phyloP scores from a whole-genome alignment of 2,113 vertebrate species.

The Gopherus flavomarginatus region DNA sequence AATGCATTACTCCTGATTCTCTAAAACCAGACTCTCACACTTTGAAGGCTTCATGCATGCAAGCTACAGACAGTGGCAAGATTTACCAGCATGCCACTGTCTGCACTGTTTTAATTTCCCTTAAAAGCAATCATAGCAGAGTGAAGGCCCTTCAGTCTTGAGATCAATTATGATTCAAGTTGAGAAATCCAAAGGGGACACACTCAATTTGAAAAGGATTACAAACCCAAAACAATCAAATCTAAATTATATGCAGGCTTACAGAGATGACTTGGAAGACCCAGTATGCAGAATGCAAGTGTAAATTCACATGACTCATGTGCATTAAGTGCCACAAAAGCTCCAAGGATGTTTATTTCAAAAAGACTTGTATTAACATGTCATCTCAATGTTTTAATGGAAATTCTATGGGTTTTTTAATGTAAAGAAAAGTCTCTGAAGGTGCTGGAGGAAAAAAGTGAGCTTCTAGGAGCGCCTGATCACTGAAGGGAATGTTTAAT shows the following conservation, averaged over 20 bases:
- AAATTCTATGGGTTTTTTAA: neutral
- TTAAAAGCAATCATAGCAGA: constrained; percentile 25
- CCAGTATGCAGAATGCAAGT: neutral
- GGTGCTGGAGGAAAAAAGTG: neutral
- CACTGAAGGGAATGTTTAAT: neutral
- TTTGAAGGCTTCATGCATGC: neutral
- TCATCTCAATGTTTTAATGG: neutral
- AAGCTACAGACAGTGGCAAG: neutral
- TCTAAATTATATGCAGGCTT: neutral
- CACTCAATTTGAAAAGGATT: neutral
- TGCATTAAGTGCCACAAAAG: neutral
- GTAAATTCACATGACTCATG: neutral
- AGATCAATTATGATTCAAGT: constrained; percentile 1
- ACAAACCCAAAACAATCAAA: neutral
- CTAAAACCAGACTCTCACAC: neutral
- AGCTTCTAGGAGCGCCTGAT: neutral
- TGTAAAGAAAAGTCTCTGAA: neutral
- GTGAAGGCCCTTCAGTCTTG: neutral
- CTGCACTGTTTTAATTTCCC: constrained; percentile 28
- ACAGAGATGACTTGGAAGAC: neutral
- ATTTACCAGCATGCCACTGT: neutral
- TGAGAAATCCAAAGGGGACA: neutral
- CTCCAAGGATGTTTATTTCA: neutral
- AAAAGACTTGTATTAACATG: neutral
- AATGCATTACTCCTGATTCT: neutral